Percentiles rank a stretch among this genome's conserved stretches.
phyloP scores from a whole-genome alignment of 1,140 invertebrate genomes.

The Neodiprion fabricii region DNA sequence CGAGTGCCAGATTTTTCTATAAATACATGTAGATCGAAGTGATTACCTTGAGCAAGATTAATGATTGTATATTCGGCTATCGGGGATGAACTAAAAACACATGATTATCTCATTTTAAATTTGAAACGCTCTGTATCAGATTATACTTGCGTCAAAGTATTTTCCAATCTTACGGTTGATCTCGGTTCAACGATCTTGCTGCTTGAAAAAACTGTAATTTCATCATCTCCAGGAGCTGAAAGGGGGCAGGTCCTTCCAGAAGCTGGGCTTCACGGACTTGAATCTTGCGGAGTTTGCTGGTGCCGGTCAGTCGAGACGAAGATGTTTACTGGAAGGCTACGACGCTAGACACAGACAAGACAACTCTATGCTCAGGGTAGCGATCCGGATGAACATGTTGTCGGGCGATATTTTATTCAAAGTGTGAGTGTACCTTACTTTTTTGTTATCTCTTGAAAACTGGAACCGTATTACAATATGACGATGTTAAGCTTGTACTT shows the following conservation, averaged over 20 bases:
- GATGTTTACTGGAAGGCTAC: slow-evolving; percentile 94
- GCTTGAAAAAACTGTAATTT: background rate
- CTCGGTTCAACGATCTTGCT: no score
- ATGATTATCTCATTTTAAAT: no score
- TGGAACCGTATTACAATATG: background rate
- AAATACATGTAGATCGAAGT: background rate
- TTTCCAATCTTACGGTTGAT: no score
- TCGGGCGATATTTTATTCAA: slow-evolving; percentile 97
- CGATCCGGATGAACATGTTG: slow-evolving; percentile 91
- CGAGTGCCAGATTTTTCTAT: slow-evolving; percentile 12
- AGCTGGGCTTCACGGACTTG: slow-evolving; percentile 95
- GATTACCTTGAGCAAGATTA: background rate
- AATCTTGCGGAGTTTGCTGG: slow-evolving; percentile 97
- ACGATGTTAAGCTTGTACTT: background rate
- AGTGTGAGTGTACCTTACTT: slow-evolving; percentile 76
- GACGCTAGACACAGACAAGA: slow-evolving; percentile 89
- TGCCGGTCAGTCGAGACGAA: slow-evolving; percentile 81
- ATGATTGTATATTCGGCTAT: no score
- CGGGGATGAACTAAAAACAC: no score
- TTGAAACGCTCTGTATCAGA: no score
- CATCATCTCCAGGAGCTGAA: slow-evolving; percentile 71
- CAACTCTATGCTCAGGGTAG: slow-evolving; percentile 92
- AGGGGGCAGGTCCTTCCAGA: slow-evolving; percentile 91
- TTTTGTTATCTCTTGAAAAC: background rate
- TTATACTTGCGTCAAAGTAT: no score